phyloP scores from a whole-genome alignment of 2,888 invertebrate species.

The Polydesmus complanatus region DNA sequence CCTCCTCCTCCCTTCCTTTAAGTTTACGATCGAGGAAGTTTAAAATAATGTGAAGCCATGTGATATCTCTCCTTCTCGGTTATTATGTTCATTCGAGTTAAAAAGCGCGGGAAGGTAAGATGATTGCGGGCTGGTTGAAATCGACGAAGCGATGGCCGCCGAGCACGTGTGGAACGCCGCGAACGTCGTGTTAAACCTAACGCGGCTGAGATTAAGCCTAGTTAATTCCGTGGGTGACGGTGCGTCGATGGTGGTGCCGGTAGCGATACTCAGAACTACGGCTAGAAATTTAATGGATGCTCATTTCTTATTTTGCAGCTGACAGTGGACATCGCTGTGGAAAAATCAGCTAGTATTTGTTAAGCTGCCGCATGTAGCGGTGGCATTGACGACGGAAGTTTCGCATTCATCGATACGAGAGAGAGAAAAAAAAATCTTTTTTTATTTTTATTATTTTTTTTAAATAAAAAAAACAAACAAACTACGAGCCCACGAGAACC shows the following conservation, averaged over 20 bases:
- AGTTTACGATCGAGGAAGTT: too few relatives aligned
- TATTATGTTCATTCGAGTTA: too few relatives aligned
- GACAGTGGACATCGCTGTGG: conserved; percentile 9
- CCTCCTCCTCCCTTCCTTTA: not conserved
- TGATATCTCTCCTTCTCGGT: too few relatives aligned
- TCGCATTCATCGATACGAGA: too few relatives aligned
- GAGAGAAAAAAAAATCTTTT: too few relatives aligned
- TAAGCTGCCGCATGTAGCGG: not conserved
- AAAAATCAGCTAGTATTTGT: not conserved
- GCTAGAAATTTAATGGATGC: not conserved
- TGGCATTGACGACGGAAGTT: not conserved
- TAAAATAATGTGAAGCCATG: too few relatives aligned
- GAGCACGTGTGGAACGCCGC: conserved; percentile 2
- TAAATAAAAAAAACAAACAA: too few relatives aligned
- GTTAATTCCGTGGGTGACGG: not conserved
- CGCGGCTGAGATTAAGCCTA: not conserved
- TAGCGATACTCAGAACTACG: not conserved
- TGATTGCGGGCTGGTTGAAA: too few relatives aligned
- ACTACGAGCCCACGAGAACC: too few relatives aligned
- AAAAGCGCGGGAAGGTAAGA: too few relatives aligned
- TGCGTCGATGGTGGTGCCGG: not conserved
- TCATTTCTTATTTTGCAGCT: conserved; percentile 13
- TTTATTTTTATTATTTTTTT: too few relatives aligned
- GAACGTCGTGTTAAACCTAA: not conserved
- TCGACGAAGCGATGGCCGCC: not conserved